Percentiles rank a stretch among this genome's conserved stretches.
These are phyloP conservation scores for Natator depressus DNA, from an alignment of 2,113 vertebrate genomes.

Conservation along the genomic window DNA sequence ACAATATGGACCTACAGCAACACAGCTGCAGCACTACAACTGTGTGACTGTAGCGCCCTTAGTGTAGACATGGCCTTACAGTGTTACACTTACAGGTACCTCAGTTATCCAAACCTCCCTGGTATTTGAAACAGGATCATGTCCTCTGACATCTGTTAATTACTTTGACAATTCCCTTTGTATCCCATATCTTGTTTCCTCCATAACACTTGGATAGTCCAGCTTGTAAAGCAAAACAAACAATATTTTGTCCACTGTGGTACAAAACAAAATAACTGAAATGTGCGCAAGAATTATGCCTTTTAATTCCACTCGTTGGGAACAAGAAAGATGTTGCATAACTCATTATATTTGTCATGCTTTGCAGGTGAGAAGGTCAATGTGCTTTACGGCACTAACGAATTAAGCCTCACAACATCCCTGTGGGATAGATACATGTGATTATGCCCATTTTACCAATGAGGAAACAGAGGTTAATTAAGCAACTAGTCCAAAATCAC, in stretches of 20 bases:
- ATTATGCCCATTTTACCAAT: neutral
- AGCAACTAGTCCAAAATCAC: neutral
- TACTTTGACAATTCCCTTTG: neutral
- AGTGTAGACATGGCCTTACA: neutral
- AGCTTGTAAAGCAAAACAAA: neutral
- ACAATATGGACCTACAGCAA: neutral
- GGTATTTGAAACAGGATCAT: neutral
- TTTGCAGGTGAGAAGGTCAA: neutral
- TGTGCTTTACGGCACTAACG: neutral
- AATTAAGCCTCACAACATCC: neutral
- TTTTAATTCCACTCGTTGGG: neutral
- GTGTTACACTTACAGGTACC: neutral
- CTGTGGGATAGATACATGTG: neutral
- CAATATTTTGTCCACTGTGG: neutral
- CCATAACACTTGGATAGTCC: neutral
- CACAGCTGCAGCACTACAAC: neutral
- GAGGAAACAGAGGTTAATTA: neutral
- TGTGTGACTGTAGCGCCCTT: neutral
- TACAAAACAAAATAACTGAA: neutral
- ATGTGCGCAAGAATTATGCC: neutral
- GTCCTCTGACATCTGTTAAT: neutral
- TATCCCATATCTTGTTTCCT: neutral
- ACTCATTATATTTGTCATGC: neutral
- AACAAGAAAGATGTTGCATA: slow-evolving; percentile 8
- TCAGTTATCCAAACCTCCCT: neutral